Conservation (phyloP, 1,140 invertebrate species). For the Philotrypesis tridentata region DNA sequence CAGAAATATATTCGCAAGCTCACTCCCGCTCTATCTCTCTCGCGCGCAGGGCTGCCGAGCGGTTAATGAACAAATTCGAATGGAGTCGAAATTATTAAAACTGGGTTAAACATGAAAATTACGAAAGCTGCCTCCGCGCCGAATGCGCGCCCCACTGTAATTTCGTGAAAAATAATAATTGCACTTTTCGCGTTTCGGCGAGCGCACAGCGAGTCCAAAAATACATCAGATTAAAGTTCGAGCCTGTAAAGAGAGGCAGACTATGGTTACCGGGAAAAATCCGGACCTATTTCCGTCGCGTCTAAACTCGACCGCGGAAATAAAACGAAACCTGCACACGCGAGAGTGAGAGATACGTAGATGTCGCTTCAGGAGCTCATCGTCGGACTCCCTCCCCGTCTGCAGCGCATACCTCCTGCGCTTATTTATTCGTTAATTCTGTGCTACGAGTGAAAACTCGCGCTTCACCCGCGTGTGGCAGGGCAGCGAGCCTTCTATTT, state of each 20-base stretch:
- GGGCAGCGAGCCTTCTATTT: not conserved
- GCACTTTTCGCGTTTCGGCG: too few relatives aligned
- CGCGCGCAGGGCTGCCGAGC: too few relatives aligned
- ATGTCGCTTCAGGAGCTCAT: not conserved
- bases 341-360: too few relatives aligned
- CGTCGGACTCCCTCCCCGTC: not conserved
- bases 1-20: not conserved
- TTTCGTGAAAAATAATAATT: too few relatives aligned
- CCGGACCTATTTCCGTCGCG: too few relatives aligned
- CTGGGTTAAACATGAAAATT: not conserved
- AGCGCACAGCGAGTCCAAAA: too few relatives aligned
- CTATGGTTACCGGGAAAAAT: too few relatives aligned
- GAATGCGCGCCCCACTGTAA: too few relatives aligned
- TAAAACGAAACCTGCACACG: too few relatives aligned
- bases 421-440: slow-evolving; percentile 13
- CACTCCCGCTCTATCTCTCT: not conserved
- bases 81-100: slow-evolving; percentile 28
- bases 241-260: too few relatives aligned
- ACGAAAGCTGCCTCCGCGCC: not conserved
- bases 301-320: too few relatives aligned
- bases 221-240: too few relatives aligned
- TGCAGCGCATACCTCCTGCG: not conserved
- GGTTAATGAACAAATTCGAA: not conserved
- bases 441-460: slow-evolving; percentile 1
- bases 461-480: not conserved